Percentiles rank a stretch among this genome's conserved stretches.
These are phyloP conservation scores for Myrmecobius fasciatus DNA, from an alignment of 2,113 vertebrate species.

Conservation along the genomic window DNA sequence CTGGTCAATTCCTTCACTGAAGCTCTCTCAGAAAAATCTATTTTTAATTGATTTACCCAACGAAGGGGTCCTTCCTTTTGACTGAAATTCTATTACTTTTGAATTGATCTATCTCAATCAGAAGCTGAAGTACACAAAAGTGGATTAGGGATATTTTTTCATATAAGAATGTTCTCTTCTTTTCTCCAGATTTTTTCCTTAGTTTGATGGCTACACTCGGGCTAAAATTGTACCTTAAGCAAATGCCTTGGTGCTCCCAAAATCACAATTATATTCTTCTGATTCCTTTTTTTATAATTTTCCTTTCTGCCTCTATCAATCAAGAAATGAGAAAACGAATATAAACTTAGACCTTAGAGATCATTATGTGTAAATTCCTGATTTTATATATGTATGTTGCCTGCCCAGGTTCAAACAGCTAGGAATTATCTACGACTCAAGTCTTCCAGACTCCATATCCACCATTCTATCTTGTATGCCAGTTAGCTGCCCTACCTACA, in stretches of 20 bases:
- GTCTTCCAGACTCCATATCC: neutral
- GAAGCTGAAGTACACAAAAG: neutral
- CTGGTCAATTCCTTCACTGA: neutral
- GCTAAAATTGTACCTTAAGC: neutral
- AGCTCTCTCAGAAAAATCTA: neutral
- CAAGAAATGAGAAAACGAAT: neutral
- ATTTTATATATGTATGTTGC: neutral
- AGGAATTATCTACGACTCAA: neutral
- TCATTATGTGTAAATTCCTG: neutral
- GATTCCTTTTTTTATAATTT: neutral
- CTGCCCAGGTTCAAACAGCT: neutral
- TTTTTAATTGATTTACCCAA: neutral
- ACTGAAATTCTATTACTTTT: neutral
- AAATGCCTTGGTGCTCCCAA: neutral
- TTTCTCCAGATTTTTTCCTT: neutral
- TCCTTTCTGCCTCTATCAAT: neutral
- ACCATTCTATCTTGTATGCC: neutral
- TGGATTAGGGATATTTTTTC: neutral
- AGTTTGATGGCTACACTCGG: neutral
- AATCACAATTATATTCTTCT: neutral
- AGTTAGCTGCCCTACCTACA: neutral
- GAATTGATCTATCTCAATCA: neutral
- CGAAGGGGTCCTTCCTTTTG: neutral
- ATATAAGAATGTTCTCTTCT: neutral
- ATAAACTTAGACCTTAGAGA: neutral